phyloP scores from a whole-genome alignment of 2,113 vertebrate genomes.

The Cathartes aura region DNA sequence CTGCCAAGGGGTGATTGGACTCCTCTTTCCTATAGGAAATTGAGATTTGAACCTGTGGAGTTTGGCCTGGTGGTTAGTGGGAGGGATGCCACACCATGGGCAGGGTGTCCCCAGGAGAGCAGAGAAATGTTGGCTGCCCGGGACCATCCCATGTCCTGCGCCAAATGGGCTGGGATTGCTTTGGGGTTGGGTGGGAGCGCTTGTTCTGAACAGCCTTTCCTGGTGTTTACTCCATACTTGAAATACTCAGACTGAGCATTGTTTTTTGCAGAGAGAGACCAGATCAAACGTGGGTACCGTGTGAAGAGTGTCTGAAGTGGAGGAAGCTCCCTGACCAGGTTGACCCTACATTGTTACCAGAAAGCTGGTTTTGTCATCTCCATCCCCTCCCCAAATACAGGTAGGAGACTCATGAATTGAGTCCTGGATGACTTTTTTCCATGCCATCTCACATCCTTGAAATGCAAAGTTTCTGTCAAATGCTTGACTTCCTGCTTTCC shows the following conservation, averaged over 20 bases:
- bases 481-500: background rate
- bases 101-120: background rate
- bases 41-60: background rate
- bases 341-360: constrained; percentile 68
- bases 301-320: constrained; percentile 86
- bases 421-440: background rate
- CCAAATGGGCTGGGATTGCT: background rate
- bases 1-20: background rate
- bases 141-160: no score
- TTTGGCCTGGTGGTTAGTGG: background rate
- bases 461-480: background rate
- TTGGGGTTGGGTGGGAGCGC: background rate
- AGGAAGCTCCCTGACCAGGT: constrained; percentile 71
- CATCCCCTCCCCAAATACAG: constrained; percentile 77
- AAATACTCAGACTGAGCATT: background rate
- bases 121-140: background rate
- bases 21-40: background rate
- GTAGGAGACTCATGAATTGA: constrained; percentile 22
- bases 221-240: background rate
- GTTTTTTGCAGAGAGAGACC: constrained; percentile 34
- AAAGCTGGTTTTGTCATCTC: constrained; percentile 80
- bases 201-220: background rate
- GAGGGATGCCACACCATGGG: background rate
- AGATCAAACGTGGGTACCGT: constrained; percentile 78
- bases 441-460: background rate